These are phyloP conservation scores for Cydia pomonella DNA, from an alignment of 1,140 invertebrate genomes.

Conservation along the genomic window DNA sequence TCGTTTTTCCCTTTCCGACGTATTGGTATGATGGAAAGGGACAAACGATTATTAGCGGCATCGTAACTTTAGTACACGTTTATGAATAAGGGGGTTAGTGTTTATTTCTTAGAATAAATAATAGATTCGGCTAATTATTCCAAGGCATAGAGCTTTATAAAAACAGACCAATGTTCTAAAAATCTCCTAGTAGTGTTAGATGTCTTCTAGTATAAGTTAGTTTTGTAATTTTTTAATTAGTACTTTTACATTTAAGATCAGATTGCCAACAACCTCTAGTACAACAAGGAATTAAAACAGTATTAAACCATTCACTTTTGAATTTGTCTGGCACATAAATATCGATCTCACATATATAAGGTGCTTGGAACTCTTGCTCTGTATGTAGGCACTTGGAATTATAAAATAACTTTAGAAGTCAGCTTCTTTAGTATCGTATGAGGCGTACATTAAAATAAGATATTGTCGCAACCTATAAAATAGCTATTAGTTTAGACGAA, in stretches of 20 bases:
- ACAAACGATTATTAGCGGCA: too few relatives aligned
- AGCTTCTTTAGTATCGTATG: background rate
- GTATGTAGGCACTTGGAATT: slow-evolving; percentile 12
- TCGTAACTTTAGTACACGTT: too few relatives aligned
- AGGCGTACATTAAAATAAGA: background rate
- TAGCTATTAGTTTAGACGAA: too few relatives aligned
- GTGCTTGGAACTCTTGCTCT: slow-evolving; percentile 10
- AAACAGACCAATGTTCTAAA: slow-evolving; percentile 29
- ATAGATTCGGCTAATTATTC: slow-evolving; percentile 37
- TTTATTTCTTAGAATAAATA: background rate
- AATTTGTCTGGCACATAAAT: background rate
- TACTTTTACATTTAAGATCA: slow-evolving; percentile 22
- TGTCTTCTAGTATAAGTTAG: slow-evolving; percentile 24
- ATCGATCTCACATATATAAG: background rate
- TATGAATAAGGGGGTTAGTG: too few relatives aligned
- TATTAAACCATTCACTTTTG: background rate
- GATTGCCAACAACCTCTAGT: slow-evolving; percentile 20
- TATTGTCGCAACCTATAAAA: background rate
- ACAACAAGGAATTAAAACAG: slow-evolving; percentile 17
- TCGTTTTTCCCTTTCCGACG: too few relatives aligned
- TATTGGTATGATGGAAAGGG: too few relatives aligned
- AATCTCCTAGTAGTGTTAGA: slow-evolving; percentile 17
- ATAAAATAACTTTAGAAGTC: background rate
- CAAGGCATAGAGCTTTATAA: slow-evolving; percentile 24
- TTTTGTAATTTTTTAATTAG: slow-evolving; percentile 31